phyloP scores from a whole-genome alignment of 2,113 vertebrate genomes.

The Larimichthys polyactis region DNA sequence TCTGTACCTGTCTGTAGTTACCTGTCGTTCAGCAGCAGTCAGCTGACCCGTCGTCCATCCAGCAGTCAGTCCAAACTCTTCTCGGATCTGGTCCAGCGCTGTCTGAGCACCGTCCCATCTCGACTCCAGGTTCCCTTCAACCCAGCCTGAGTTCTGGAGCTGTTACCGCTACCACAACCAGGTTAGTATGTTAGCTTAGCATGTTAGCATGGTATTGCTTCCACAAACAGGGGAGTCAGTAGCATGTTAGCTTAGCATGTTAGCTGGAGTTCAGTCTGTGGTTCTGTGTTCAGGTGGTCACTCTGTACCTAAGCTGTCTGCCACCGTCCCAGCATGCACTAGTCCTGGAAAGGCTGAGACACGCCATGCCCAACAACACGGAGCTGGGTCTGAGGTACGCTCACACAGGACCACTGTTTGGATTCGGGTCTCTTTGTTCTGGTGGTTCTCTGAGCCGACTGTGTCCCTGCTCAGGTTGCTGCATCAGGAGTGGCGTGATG shows the following conservation, averaged over 20 bases:
- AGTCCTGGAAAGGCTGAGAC: constrained; percentile 92
- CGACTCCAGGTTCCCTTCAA: constrained; percentile 92
- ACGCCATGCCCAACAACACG: constrained; percentile 92
- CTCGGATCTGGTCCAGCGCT: constrained; percentile 93
- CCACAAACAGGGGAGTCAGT: no score
- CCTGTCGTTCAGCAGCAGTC: constrained; percentile 81
- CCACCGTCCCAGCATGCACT: constrained; percentile 91
- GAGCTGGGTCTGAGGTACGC: constrained; percentile 93
- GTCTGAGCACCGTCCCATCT: constrained; percentile 92
- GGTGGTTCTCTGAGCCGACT: background rate
- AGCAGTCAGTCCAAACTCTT: constrained; percentile 87
- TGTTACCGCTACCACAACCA: constrained; percentile 97
- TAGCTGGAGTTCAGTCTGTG: background rate
- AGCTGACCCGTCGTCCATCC: constrained; percentile 82
- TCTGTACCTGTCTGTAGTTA: background rate
- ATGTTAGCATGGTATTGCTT: no score
- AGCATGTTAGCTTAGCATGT: no score
- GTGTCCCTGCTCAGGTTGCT: constrained; percentile 88
- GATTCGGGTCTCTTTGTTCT: no score
- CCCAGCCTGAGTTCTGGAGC: constrained; percentile 94
- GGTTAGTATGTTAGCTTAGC: constrained; percentile 65
- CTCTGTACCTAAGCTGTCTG: constrained; percentile 92
- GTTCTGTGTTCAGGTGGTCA: constrained; percentile 88
- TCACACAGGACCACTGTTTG: background rate
- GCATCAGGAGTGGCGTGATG: constrained; percentile 91